Evolutionary conservation across 2,797 vertebrate species (phyloP).

Genomic region (Poeciliopsis presidionis): DNA sequence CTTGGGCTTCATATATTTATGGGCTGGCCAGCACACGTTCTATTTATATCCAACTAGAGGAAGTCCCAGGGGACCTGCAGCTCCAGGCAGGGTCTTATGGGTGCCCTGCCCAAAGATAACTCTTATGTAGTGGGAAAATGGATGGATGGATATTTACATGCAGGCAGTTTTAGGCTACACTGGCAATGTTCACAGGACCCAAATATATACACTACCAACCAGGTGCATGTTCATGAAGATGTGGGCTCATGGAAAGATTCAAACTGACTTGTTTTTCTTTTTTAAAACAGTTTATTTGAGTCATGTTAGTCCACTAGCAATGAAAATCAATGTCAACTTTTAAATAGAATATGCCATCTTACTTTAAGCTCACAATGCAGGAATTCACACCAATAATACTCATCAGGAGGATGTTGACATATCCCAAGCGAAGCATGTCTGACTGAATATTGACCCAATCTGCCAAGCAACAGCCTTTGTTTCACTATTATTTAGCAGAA

Average conservation of each 20-base stretch:
- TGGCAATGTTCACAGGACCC: constrained; percentile 10
- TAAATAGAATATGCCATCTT: neutral
- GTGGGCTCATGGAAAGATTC: neutral
- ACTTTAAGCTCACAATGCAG: neutral
- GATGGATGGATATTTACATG: constrained; percentile 52
- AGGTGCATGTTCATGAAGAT: constrained; percentile 12
- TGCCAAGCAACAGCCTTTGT: neutral
- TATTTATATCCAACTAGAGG: constrained; percentile 76
- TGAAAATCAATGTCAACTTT: neutral
- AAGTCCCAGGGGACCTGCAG: constrained; percentile 68
- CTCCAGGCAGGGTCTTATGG: constrained; percentile 66
- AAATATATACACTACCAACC: constrained; percentile 14
- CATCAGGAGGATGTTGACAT: neutral
- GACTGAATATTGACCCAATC: neutral
- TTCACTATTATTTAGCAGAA: neutral
- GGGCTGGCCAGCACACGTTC: constrained; percentile 73
- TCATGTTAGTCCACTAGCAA: neutral
- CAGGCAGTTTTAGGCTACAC: constrained; percentile 41
- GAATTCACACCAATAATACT: neutral
- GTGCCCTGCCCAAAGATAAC: constrained; percentile 64
- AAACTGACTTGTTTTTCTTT: neutral
- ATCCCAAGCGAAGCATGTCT: neutral
- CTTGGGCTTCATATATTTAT: constrained; percentile 74
- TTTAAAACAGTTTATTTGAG: neutral
- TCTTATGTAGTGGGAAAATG: constrained; percentile 49